phyloP scores from a whole-genome alignment of 2,797 vertebrate genomes.

The Staurois parvus region DNA sequence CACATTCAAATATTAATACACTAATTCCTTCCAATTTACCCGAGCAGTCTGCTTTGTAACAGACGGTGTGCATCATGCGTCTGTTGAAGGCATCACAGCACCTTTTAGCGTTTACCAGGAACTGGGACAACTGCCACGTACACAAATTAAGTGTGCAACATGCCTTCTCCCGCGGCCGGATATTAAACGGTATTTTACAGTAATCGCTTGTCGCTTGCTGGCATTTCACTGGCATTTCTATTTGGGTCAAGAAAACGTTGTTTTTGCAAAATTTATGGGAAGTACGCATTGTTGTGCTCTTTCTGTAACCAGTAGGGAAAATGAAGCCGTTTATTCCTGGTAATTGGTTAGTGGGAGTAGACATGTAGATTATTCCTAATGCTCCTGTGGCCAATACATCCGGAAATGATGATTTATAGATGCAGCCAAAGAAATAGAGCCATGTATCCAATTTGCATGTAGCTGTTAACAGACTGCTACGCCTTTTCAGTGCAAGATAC shows the following conservation, averaged over 20 bases:
- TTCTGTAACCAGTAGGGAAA: background rate
- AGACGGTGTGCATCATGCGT: conserved; percentile 8
- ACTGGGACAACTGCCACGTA: conserved; percentile 19
- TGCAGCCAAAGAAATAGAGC: too few species aligned
- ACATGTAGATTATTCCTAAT: too few species aligned
- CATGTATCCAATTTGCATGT: too few species aligned
- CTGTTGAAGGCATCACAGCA: conserved; percentile 3
- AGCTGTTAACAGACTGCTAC: too few species aligned
- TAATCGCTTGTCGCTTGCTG: background rate
- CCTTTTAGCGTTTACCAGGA: conserved; percentile 6
- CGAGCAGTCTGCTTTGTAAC: background rate
- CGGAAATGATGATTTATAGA: too few species aligned
- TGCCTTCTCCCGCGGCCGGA: background rate
- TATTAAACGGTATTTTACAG: background rate
- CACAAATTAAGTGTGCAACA: conserved; percentile 4
- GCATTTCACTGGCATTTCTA: background rate
- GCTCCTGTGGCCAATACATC: too few species aligned
- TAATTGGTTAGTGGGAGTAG: too few species aligned
- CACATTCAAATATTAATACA: conserved; percentile 48
- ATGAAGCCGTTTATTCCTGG: background rate
- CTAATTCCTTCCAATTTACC: conserved; percentile 25
- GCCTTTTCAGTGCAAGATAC: too few species aligned
- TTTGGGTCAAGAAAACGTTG: background rate
- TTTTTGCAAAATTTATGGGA: background rate
- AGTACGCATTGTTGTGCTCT: background rate